Evolutionary conservation across 2,888 invertebrate genomes (phyloP), one percentile per base, ranked within the genome.

Genomic region (Metacarcinus magister): DNA sequence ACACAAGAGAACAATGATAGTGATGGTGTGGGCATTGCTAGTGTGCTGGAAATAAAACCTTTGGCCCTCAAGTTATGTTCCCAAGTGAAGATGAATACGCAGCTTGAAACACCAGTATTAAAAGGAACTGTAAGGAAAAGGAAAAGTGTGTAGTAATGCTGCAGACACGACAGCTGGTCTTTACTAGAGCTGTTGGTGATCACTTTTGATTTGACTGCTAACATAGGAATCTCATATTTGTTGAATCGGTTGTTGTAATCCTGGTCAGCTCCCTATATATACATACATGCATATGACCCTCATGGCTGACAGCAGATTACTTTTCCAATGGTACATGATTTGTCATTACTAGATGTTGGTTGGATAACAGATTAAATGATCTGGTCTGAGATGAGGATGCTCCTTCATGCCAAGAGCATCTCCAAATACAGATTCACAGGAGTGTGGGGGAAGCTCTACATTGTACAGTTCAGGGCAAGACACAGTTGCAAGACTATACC

Each of bases 381-480:
- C 87, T 32, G 87, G 16, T 87, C 32, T 39, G 19, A 39, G 32
- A 10, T 28, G 28, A 32, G 39, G 87, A 32, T 87, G 39, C 39
- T 87, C 10, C 32, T 16, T 87, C 87, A 87, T 87, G 16, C 87
- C 32, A 39, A 39, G 39, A n/a, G 39, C 87, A 87, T 75, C n/a
- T 75, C 75, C 75, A 75, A 75, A 75, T 75, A 75, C 75, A 75
- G n/a, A n/a, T 75, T 75, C 75, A 75, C 23, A 75, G 28, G 28
- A 75, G 75, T 75, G 28, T 75, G 75, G 75, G 75, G 87, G 39
- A 87, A 87, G 87, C 39, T 87, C 39, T 87, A 87, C 39, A 87
- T 39, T 87, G 87, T 87, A 87, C 87, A 87, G 39, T 19, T 87
- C 13, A 87, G 87, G 87, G 87, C 39, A 87, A 39, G 87, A 87